A percentile compares a stretch with the other conserved stretches of the same genome.
phyloP scores from a whole-genome alignment of 2,113 vertebrate species.

The Hippocampus barbouri region DNA sequence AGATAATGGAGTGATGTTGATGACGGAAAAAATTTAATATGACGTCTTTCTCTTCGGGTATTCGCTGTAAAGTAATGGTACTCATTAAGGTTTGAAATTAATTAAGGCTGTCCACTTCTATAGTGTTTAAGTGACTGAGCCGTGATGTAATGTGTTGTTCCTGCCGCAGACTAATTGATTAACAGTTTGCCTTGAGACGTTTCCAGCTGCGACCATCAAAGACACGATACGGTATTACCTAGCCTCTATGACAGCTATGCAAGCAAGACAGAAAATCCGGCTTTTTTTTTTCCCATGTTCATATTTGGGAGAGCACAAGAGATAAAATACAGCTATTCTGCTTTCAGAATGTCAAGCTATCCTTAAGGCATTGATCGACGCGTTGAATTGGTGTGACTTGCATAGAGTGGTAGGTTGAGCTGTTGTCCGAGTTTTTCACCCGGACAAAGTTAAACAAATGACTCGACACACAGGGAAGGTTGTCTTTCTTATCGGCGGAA shows the following conservation, averaged over 20 bases:
- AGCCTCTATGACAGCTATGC: neutral
- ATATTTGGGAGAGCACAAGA: conserved; percentile 53
- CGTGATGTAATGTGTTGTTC: neutral
- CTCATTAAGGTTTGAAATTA: neutral
- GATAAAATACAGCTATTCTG: conserved; percentile 42
- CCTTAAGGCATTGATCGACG: conserved; percentile 57
- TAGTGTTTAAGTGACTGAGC: conserved; percentile 2
- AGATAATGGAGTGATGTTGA: no score
- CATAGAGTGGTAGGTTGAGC: conserved; percentile 34
- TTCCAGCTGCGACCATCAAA: conserved; percentile 45
- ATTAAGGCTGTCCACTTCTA: neutral
- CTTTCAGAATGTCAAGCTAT: conserved; percentile 53
- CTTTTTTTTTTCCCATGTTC: conserved; percentile 15
- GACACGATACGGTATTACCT: conserved; percentile 4
- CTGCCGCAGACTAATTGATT: conserved; percentile 27
- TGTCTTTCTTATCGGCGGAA: no score
- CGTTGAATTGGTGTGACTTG: conserved; percentile 36
- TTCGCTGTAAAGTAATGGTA: neutral
- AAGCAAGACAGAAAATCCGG: neutral
- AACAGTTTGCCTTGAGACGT: conserved; percentile 20
- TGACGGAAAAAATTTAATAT: neutral
- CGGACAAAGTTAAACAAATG: no score
- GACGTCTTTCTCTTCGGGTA: neutral
- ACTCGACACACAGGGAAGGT: no score
- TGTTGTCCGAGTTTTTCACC: no score